phyloP scores from a whole-genome alignment of 2,113 vertebrate genomes.

The Pseudopipra pipra region DNA sequence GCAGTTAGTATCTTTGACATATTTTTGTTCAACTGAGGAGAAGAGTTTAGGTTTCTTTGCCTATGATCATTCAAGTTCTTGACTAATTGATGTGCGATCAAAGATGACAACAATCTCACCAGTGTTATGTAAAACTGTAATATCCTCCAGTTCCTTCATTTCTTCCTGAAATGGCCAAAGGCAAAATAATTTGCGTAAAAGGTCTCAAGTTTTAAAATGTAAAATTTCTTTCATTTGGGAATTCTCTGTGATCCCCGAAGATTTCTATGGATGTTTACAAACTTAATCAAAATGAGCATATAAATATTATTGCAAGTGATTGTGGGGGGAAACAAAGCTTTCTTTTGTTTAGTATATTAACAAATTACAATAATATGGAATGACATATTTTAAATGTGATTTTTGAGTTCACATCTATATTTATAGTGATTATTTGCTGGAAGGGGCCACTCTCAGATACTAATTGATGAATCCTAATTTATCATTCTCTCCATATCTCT shows the following conservation, averaged over 20 bases:
- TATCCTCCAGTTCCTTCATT: constrained; percentile 69
- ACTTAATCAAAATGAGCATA: constrained; percentile 26
- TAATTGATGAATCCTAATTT: constrained; percentile 21
- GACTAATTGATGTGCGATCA: constrained; percentile 79
- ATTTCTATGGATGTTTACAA: constrained; percentile 62
- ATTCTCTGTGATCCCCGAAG: constrained; percentile 11
- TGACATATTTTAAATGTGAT: not conserved
- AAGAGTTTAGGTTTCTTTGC: constrained; percentile 62
- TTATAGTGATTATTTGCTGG: not conserved
- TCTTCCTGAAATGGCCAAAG: constrained; percentile 76
- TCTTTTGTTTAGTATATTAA: constrained; percentile 14
- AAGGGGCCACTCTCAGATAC: not conserved
- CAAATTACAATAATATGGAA: not conserved
- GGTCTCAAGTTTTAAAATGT: constrained; percentile 72
- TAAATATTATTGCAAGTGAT: constrained; percentile 29
- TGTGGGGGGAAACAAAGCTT: not conserved
- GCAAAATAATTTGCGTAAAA: constrained; percentile 78
- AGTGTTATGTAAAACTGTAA: constrained; percentile 68
- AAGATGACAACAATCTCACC: constrained; percentile 73
- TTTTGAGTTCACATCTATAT: not conserved
- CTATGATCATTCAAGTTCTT: constrained; percentile 72
- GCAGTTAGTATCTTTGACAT: constrained; percentile 40
- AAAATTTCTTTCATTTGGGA: constrained; percentile 67
- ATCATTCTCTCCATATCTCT: not conserved
- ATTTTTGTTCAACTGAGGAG: constrained; percentile 55